Evolutionary conservation across 2,797 vertebrate species (phyloP).

Genomic region (Smutsia temminckii): DNA sequence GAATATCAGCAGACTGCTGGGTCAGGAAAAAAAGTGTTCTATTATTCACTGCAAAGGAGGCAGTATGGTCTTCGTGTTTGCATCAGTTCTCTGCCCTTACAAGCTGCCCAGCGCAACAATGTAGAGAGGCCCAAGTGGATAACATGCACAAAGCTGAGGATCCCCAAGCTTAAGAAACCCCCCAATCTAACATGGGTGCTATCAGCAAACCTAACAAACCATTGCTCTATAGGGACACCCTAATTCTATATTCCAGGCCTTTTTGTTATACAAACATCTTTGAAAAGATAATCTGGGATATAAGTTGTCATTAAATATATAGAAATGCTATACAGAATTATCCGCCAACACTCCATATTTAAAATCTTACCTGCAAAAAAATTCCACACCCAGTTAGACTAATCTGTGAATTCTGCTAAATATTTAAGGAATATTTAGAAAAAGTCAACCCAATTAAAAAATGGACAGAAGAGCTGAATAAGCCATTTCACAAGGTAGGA

Average conservation of each 20-base stretch:
- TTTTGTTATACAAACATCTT: not conserved
- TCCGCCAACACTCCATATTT: not conserved
- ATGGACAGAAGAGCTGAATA: not conserved
- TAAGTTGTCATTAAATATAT: not conserved
- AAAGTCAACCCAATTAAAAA: not conserved
- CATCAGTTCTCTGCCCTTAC: not conserved
- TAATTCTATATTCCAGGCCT: not conserved
- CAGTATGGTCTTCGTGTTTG: not conserved
- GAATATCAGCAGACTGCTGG: not conserved
- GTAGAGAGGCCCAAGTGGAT: not conserved
- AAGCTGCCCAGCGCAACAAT: not conserved
- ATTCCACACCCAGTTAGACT: not conserved
- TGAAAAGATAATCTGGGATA: not conserved
- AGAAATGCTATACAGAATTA: not conserved
- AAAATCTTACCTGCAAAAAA: not conserved
- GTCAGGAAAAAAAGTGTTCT: not conserved
- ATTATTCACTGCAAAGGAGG: not conserved
- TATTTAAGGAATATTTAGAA: not conserved
- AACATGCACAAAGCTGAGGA: not conserved
- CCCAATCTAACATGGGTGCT: not conserved
- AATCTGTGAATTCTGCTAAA: not conserved
- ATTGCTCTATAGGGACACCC: not conserved
- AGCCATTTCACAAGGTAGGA: conserved; percentile 35
- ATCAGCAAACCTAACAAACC: not conserved
- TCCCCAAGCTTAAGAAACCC: not conserved